Evolutionary conservation across 1,140 invertebrate genomes (phyloP), one percentile per base, ranked within the genome.

Genomic region (Nebria ingens): DNA sequence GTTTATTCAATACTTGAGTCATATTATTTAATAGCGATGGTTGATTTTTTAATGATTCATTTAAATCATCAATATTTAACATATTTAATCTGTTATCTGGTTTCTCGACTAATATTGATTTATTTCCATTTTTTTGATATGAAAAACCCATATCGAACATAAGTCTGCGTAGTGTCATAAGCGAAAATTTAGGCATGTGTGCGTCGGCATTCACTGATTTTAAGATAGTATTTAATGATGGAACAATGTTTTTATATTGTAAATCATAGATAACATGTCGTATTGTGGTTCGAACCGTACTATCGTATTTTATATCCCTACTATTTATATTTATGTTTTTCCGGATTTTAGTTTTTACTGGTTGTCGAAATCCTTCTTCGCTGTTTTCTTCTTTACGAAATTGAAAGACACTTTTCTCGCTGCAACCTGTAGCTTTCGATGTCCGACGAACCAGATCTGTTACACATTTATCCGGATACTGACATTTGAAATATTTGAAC

Each of bases 321-420:
- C 65, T 68, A 40, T 68, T 68, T 42, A 64, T 66, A 49, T 68
- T 68, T 2, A 67, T 61, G 52, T 64, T 65, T 55, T 65, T 65
- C 19, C 66, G 40, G 13, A 66, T 61, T 59, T 67, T 68, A 9
- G 59, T 67, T 56, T 64, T 67, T 17, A 63, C 65, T 42, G 66
- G 66, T 53, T 63, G 63, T 58, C 64, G 64, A 55, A 68, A 68
- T 21, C 66, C 66, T 53, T 65, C 59, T 20, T 53, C 60, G 55
- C 65, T 68, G 15, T 58, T 58, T 58, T 68, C 66, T 59, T 68
- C 66, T 51, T 68, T 68, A 25, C 66, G 57, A 55, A 68, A 68
- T 53, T 62, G 64, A 60, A 68, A 68, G 13, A 68, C 61, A 50
- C 66, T 68, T 57, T 68, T 68, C 56, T 66, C 66, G 57, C 66